phyloP scores from a whole-genome alignment of 2,888 invertebrate species.

The Myopa tessellatipennis region DNA sequence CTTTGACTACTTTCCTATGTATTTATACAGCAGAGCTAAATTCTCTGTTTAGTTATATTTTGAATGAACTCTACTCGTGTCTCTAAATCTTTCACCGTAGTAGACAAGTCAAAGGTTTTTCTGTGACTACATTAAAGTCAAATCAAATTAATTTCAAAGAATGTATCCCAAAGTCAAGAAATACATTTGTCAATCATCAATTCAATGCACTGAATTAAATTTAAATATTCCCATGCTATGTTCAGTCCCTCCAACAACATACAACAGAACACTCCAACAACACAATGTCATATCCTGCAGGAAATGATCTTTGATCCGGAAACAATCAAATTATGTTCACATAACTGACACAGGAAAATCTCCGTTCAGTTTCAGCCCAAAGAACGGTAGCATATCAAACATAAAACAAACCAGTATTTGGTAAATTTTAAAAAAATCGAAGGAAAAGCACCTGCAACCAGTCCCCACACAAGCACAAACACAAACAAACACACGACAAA shows the following conservation, averaged over 20 bases:
- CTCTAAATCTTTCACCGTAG: too few relatives aligned
- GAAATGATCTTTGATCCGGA: slow-evolving; percentile 67
- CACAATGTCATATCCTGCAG: slow-evolving; percentile 59
- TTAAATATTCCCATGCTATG: neutral
- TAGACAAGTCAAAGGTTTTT: too few relatives aligned
- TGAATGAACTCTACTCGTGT: too few relatives aligned
- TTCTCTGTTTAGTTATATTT: too few relatives aligned
- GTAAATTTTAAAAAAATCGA: slow-evolving; percentile 52
- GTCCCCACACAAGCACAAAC: slow-evolving; percentile 32
- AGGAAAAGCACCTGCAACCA: slow-evolving; percentile 54
- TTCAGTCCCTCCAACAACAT: neutral
- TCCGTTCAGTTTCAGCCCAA: slow-evolving; percentile 43
- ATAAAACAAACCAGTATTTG: slow-evolving; percentile 46
- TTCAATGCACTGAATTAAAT: neutral
- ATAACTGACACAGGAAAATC: slow-evolving; percentile 52
- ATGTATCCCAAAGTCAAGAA: too few relatives aligned
- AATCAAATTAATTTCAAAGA: too few relatives aligned
- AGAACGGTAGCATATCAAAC: slow-evolving; percentile 36
- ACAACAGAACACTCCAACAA: slow-evolving; percentile 4
- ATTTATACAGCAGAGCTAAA: too few relatives aligned
- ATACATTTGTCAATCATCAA: too few relatives aligned
- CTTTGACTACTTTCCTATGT: too few relatives aligned
- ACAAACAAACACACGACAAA: slow-evolving; percentile 20
- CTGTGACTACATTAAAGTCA: too few relatives aligned
- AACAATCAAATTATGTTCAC: slow-evolving; percentile 60